These are phyloP conservation scores for Pseudorhiza aurosa DNA, from an alignment of 30 jellyfish, hydroid and myxozoan species.

Conservation along the genomic window DNA sequence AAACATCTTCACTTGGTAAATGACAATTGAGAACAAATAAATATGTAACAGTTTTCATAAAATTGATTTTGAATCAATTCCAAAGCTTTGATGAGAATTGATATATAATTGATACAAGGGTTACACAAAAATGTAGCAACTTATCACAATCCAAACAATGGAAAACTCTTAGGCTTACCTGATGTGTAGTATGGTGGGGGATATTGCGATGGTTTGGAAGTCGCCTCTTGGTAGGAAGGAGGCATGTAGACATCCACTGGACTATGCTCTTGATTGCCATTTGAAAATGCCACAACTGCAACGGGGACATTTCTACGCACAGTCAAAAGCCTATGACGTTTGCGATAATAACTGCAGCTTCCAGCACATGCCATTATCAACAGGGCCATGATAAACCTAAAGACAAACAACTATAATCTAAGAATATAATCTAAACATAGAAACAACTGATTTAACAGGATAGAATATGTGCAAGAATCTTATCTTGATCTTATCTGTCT, in stretches of 20 bases:
- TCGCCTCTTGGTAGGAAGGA: constrained; percentile 68
- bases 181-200: constrained; percentile 60
- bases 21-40: too few species aligned
- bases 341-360: constrained; percentile 63
- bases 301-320: constrained; percentile 25
- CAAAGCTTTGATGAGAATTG: too few species aligned
- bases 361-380: constrained; percentile 64
- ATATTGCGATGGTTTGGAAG: constrained; percentile 5
- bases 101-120: too few species aligned
- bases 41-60: too few species aligned
- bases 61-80: too few species aligned
- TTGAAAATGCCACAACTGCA: constrained; percentile 47
- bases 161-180: constrained; percentile 34
- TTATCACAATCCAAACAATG: background rate
- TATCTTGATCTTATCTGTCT: too few species aligned
- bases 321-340: constrained; percentile 37
- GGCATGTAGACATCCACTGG: constrained; percentile 22
- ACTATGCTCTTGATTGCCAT: constrained; percentile 41
- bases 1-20: too few species aligned
- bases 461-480: too few species aligned
- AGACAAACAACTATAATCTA: too few species aligned
- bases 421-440: too few species aligned
- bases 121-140: background rate
- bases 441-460: too few species aligned
- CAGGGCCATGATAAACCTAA: constrained; percentile 58